Evolutionary conservation across 2,888 invertebrate genomes (phyloP), one percentile per base, ranked within the genome.

Genomic region (Chalcosyrphus nemorum): DNA sequence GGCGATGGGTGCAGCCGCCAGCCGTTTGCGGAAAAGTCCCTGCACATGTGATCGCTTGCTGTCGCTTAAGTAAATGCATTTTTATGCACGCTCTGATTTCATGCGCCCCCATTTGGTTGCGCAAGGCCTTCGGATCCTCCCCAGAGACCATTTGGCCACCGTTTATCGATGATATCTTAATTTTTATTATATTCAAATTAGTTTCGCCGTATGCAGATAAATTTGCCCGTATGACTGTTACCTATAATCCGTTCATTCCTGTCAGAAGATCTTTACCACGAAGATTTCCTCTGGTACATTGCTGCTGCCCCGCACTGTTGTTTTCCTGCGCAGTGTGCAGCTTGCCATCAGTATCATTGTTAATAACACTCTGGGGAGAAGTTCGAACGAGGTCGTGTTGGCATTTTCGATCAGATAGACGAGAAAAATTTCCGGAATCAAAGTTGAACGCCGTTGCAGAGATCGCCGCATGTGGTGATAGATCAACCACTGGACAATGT

Each of bases 121-220:
- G 52, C 45, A 24, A 45, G 52, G 35, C 59, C 35, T 38, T 61
- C 24, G 45, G 56, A 72, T 82, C 78, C 72, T 61, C 78, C 82
- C 66, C 35, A 38, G 61, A 54, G 70, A 57, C 84, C 84, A 84
- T 80, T 84, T 74, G 84, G 84, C 74, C 74, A 74, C 84, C 84
- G 84, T 84, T 84, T 84, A 84, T 84, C 84, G 80, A 80, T 80
- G 76, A 84, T 84, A 84, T 84, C 84, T 84, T 84, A 84, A 84
- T 84, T 84, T 84, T 84, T 84, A 84, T 84, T 84, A 84, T 84
- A 84, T 84, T 84, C 84, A 84, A 84, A 84, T 84, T 84, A 84
- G 84, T 84, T 84, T 80, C 80, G 52, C 57, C 68, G 74, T 45
- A 80, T 80, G 74, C 84, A 80, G 84, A 84, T 84, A 84, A 84